Evolutionary conservation across 2,113 vertebrate genomes (phyloP).

Genomic region (Sander vitreus): DNA sequence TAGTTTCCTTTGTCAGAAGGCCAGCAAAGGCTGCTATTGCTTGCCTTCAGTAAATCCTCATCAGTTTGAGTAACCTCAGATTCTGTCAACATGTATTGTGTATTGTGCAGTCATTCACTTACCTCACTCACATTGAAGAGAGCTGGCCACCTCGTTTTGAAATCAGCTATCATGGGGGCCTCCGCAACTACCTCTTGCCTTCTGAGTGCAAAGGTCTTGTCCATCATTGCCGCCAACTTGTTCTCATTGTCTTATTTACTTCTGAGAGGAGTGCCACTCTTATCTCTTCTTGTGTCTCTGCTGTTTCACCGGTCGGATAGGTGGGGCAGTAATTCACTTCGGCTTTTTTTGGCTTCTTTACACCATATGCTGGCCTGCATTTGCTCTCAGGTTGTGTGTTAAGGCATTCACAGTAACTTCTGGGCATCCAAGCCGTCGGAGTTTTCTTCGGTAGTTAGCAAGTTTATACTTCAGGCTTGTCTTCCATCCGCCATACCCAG

Average conservation of each 20-base stretch:
- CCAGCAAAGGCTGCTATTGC: too few species aligned
- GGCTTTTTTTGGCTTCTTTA: conserved; percentile 22
- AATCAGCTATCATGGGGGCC: conserved; percentile 27
- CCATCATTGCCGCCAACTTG: neutral
- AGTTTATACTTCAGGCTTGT: too few species aligned
- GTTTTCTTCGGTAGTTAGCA: too few species aligned
- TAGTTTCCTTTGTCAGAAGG: too few species aligned
- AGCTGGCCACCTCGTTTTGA: conserved; percentile 25
- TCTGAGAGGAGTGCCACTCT: conserved; percentile 8
- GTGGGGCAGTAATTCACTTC: conserved; percentile 23
- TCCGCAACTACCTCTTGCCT: conserved; percentile 14
- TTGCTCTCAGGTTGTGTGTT: conserved; percentile 20
- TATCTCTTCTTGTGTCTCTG: conserved; percentile 3
- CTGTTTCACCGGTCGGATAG: conserved; percentile 11
- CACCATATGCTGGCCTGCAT: neutral
- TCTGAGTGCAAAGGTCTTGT: conserved; percentile 12
- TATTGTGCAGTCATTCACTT: neutral
- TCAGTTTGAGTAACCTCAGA: too few species aligned
- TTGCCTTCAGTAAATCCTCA: too few species aligned
- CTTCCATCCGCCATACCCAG: too few species aligned
- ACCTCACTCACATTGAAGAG: conserved; percentile 14
- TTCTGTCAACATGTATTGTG: too few species aligned
- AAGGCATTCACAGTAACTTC: too few species aligned
- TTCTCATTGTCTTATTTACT: conserved; percentile 16
- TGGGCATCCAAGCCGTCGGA: too few species aligned